Percentiles rank a stretch among this genome's conserved stretches.
These are phyloP conservation scores for Jordanella pulchra DNA, from an alignment of 2,797 vertebrate genomes.

Conservation along the genomic window DNA sequence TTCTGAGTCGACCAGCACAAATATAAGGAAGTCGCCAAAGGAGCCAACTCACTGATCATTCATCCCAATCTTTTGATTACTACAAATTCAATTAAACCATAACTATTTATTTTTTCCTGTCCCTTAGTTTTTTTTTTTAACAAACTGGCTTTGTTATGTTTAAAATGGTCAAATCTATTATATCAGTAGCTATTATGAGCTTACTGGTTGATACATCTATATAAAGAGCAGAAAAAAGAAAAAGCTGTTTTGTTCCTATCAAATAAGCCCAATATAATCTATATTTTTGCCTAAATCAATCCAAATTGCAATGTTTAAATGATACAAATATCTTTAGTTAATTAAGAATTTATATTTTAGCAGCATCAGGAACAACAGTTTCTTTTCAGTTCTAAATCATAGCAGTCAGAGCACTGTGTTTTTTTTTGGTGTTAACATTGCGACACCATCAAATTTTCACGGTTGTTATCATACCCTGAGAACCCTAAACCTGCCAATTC, in stretches of 20 bases:
- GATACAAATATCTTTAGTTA: background rate
- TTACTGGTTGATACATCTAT: background rate
- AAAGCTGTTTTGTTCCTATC: background rate
- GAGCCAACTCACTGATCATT: conserved; percentile 18
- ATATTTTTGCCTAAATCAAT: background rate
- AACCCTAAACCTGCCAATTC: background rate
- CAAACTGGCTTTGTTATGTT: background rate
- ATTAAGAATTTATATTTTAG: background rate
- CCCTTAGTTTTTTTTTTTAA: background rate
- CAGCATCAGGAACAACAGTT: background rate
- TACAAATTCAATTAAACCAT: background rate
- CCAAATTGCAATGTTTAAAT: background rate
- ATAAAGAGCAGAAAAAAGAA: background rate
- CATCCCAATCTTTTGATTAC: conserved; percentile 2
- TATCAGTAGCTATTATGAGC: background rate
- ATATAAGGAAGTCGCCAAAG: conserved; percentile 6
- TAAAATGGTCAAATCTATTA: background rate
- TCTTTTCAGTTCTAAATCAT: background rate
- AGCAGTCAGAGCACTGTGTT: background rate
- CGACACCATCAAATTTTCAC: background rate
- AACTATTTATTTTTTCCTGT: background rate
- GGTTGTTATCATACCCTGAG: background rate
- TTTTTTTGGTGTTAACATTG: background rate
- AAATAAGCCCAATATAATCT: background rate
- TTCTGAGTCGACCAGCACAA: conserved; percentile 30